Base-by-base conservation (phyloP, 2,888 invertebrate species). In the Odontothrips loti region DNA sequence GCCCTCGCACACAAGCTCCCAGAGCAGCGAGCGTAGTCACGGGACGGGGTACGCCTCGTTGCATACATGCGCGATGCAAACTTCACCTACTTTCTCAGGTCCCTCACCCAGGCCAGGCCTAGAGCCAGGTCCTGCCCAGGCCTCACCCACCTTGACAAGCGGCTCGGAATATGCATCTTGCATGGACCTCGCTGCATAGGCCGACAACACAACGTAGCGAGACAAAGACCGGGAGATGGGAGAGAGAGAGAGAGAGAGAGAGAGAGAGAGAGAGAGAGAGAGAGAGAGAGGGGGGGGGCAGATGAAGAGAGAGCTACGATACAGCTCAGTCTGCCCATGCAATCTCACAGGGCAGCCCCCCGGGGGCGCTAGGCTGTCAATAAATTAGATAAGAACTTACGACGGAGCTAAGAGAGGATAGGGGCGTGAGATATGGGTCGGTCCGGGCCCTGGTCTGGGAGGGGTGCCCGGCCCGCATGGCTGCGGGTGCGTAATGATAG, bases 311-410 rank as follows among this genome's bases (percentile, higher is more conserved):
- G 34, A 43, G 6, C 34, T 43, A 43, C 34, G 34, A 43, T 43
- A 43, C 34, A 43, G 34, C 34, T 43, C 34, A 43, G 34, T 43
- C 34, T 43, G 34, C 3, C 34, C 34, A 6, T 43, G 34, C 34
- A 43, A 43, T 43, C 34, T 43, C 34, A 43, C 34, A 43, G 34
- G 34, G 68, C 68, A 27, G 27, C 68, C 20, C 68, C 8, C 68
- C 23, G 27, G 27, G 68, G 68, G 68, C 23, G 68, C 9, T 12
- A 75, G 68, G 68, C 68, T 75, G 68, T 75, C 68, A 75, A 75
- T 75, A 75, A 75, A 75, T 75, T 75, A 75, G 68, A 75, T 75
- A 75, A 75, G 68, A 27, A 75, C 27, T 75, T 75, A 12, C 12
- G 68, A 8, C 12, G 58, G 51, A 51, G 10, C 12, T 12, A 10